Evolutionary conservation across 2,888 invertebrate genomes (phyloP).

Genomic region (Seladonia tumulorum): DNA sequence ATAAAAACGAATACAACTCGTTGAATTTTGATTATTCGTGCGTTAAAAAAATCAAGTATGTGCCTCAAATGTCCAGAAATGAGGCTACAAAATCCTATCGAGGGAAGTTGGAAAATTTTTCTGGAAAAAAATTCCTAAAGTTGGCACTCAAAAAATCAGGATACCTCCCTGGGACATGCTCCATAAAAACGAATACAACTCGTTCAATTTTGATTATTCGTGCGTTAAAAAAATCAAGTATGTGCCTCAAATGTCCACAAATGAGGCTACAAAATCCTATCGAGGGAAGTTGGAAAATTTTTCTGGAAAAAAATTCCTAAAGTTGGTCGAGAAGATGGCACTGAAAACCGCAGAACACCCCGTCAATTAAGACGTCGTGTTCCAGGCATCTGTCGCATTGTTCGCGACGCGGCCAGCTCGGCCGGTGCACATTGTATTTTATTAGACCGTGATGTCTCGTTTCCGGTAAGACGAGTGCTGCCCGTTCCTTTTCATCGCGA

Average conservation of each 20-base stretch:
- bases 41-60: background rate
- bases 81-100: background rate
- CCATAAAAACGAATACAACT: background rate
- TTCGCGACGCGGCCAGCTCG: background rate
- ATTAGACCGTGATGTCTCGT: slow-evolving; percentile 43
- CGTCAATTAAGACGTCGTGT: slow-evolving; percentile 36
- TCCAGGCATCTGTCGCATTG: background rate
- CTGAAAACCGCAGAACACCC: background rate
- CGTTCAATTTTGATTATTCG: background rate
- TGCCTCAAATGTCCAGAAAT: background rate
- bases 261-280: background rate
- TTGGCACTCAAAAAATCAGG: background rate
- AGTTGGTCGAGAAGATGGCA: background rate
- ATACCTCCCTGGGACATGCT: too few relatives aligned
- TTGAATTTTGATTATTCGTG: background rate
- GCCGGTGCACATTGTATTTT: slow-evolving; percentile 42
- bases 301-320: background rate
- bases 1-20: background rate
- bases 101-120: background rate
- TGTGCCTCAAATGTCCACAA: background rate
- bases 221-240: background rate
- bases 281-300: background rate
- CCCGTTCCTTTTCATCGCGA: slow-evolving; percentile 25
- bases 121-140: background rate
- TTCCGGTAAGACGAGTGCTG: slow-evolving; percentile 37